These are phyloP conservation scores for Eupeodes corollae DNA, from an alignment of 1,140 invertebrate species.

Conservation along the genomic window DNA sequence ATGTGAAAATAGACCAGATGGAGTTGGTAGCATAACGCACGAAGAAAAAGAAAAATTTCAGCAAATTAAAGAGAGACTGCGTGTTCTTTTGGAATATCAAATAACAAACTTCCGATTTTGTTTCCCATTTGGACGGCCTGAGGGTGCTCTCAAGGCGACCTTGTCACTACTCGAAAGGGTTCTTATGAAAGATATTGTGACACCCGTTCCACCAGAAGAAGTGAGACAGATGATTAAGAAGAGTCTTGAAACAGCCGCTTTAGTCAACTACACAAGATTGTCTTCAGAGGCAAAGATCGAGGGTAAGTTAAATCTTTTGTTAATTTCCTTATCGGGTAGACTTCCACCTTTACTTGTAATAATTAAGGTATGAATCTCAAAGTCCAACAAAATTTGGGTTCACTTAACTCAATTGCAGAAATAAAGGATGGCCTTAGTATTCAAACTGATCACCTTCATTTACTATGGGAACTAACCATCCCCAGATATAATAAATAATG, in stretches of 20 bases:
- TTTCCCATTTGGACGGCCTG: conserved; percentile 97
- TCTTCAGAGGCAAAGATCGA: conserved; percentile 96
- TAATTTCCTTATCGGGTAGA: too few species aligned
- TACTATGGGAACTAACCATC: too few species aligned
- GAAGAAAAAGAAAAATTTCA: conserved; percentile 98
- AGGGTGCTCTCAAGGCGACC: conserved; percentile 93
- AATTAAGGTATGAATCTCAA: too few species aligned
- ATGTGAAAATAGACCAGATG: conserved; percentile 81
- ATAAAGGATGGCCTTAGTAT: too few species aligned
- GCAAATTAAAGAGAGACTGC: conserved; percentile 89
- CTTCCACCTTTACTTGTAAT: too few species aligned
- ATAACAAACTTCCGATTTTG: conserved; percentile 98
- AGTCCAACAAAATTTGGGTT: too few species aligned
- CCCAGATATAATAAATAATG: too few species aligned
- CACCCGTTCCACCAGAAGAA: conserved; percentile 93
- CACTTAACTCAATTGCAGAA: too few species aligned
- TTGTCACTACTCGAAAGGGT: conserved; percentile 92
- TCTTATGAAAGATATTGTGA: conserved; percentile 97
- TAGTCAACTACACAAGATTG: conserved; percentile 93
- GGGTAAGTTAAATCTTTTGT: conserved; percentile 54
- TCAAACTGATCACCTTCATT: too few species aligned
- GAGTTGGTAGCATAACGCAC: conserved; percentile 92
- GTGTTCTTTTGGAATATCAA: conserved; percentile 90
- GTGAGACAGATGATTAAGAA: conserved; percentile 91
- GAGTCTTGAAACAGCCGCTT: conserved; percentile 92